Evolutionary conservation across 2,888 invertebrate species (phyloP).

Genomic region (Leptopterna dolabrata): DNA sequence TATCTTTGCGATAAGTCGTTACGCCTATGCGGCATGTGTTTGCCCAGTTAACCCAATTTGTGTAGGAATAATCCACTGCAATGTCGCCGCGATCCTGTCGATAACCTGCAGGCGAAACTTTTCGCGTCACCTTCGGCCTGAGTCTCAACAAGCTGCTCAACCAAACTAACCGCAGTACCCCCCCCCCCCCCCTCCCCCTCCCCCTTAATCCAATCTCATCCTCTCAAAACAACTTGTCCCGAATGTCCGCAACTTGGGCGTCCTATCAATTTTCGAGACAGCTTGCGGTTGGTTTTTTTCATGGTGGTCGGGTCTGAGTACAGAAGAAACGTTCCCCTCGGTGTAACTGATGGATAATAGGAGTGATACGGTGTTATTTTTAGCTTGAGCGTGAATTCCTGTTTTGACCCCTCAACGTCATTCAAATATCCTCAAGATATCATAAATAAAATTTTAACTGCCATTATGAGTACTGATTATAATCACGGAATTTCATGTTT

Average conservation of each 20-base stretch:
- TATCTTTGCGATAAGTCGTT: too few relatives aligned
- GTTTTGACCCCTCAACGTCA: too few relatives aligned
- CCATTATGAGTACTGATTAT: too few relatives aligned
- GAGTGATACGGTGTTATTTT: background rate
- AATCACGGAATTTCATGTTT: too few relatives aligned
- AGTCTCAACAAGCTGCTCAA: background rate
- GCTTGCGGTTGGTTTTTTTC: background rate
- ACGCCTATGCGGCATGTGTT: too few relatives aligned
- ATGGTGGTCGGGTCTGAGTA: background rate
- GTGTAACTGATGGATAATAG: background rate
- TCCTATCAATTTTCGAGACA: slow-evolving; percentile 26
- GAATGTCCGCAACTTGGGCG: background rate
- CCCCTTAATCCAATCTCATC: too few relatives aligned
- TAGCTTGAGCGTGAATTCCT: too few relatives aligned
- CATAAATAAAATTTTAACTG: too few relatives aligned
- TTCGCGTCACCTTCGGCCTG: background rate
- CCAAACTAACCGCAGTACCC: slow-evolving; percentile 8
- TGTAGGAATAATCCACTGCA: background rate
- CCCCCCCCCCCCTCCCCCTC: background rate
- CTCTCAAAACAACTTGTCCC: background rate
- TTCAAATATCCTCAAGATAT: too few relatives aligned
- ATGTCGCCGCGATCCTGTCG: background rate
- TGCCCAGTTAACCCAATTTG: too few relatives aligned
- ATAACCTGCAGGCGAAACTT: background rate
- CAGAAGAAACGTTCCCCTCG: background rate